Evolutionary conservation across 2,113 vertebrate species (phyloP).

Genomic region (Sander vitreus): DNA sequence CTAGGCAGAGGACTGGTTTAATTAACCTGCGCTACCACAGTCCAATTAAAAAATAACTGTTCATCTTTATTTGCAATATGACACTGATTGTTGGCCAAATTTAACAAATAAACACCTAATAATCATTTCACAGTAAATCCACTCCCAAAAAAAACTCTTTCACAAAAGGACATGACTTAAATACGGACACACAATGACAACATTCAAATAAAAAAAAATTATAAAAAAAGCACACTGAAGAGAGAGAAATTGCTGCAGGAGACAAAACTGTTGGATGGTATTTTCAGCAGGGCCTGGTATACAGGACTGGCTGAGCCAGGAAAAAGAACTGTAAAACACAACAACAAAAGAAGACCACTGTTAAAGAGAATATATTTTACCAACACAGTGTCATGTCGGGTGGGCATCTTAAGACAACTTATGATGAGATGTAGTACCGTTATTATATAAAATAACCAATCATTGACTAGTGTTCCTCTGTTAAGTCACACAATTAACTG

Average conservation of each 20-base stretch:
- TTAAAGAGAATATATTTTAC: constrained; percentile 96
- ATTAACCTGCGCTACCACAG: constrained; percentile 21
- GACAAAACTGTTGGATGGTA: constrained; percentile 99
- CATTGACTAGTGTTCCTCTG: background rate
- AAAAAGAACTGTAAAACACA: constrained; percentile 99
- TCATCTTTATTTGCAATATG: constrained; percentile 17
- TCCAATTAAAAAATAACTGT: background rate
- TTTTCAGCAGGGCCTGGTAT: constrained; percentile 99
- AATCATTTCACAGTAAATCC: constrained; percentile 46
- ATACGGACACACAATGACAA: constrained; percentile 78
- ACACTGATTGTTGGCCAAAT: constrained; percentile 15
- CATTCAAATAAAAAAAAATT: constrained; percentile 84
- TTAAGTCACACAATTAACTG: constrained; percentile 17
- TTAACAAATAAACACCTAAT: constrained; percentile 42
- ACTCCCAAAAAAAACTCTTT: constrained; percentile 45
- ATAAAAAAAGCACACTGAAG: constrained; percentile 93
- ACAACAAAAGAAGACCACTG: constrained; percentile 99
- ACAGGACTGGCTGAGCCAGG: constrained; percentile 99
- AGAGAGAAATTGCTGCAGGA: constrained; percentile 99
- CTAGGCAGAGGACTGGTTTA: constrained; percentile 13
- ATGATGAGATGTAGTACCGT: constrained; percentile 21
- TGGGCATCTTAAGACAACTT: constrained; percentile 68
- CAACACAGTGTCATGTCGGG: constrained; percentile 89
- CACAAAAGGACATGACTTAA: constrained; percentile 62
- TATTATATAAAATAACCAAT: constrained; percentile 9